phyloP scores from a whole-genome alignment of 2,797 vertebrate genomes.

The Lacerta agilis region DNA sequence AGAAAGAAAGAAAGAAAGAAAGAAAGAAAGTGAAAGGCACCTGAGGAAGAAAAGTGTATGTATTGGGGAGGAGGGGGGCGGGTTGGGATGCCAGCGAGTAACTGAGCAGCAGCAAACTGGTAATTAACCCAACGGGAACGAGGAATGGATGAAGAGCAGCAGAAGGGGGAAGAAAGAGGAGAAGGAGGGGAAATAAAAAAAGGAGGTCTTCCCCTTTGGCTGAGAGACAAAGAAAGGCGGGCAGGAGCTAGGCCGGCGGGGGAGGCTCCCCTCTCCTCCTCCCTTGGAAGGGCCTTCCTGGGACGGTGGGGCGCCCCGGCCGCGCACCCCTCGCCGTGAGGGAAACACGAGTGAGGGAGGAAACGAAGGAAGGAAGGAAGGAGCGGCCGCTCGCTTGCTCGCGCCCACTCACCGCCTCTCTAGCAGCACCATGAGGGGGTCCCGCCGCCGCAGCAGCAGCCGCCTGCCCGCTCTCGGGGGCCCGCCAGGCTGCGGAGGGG shows the following conservation, averaged over 20 bases:
- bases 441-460: not conserved
- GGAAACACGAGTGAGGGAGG: not conserved
- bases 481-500: constrained; percentile 22
- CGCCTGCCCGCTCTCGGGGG: not conserved
- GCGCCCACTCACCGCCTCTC: constrained; percentile 13
- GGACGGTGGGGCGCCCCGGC: not conserved
- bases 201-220: not conserved
- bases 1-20: not conserved
- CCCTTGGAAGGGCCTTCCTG: not conserved
- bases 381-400: not conserved
- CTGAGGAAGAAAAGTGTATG: not conserved
- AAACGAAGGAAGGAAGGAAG: no score
- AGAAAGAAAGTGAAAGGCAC: not conserved
- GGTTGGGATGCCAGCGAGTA: not conserved
- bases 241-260: not conserved
- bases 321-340: not conserved
- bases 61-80: not conserved
- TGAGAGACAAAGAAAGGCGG: not conserved
- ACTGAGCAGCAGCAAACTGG: not conserved
- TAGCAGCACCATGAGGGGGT: constrained; percentile 1
- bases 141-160: not conserved
- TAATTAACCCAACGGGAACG: not conserved
- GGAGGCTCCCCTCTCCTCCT: not conserved
- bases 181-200: not conserved
- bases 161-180: no score